phyloP scores from a whole-genome alignment of 30 jellyfish, hydroid and myxozoan genomes.

The Rhopilema esculentum region DNA sequence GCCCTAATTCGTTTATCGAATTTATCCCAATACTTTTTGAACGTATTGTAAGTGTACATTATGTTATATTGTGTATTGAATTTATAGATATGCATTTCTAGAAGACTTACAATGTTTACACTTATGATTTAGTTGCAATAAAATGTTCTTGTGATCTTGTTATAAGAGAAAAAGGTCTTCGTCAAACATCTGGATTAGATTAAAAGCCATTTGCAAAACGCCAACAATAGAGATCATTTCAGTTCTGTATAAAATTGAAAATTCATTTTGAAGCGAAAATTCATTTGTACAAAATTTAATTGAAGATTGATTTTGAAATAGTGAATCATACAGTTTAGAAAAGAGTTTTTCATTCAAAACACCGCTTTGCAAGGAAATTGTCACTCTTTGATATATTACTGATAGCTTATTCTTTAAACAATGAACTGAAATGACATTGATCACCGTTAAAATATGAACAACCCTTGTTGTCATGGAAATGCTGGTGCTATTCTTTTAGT shows the following conservation, averaged over 20 bases:
- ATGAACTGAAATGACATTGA: not conserved
- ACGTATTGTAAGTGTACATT: too few relatives aligned
- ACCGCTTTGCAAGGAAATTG: not conserved
- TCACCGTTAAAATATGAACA: not conserved
- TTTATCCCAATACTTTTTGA: too few relatives aligned
- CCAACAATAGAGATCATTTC: not conserved
- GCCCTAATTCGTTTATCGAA: too few relatives aligned
- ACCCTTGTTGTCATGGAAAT: conserved; percentile 30
- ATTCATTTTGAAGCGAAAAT: too few relatives aligned
- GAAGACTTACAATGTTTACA: not conserved
- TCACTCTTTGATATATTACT: not conserved
- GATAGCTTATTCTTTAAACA: not conserved
- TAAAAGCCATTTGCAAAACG: not conserved
- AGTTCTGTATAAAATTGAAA: not conserved
- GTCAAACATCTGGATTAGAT: not conserved
- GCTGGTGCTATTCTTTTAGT: conserved; percentile 51
- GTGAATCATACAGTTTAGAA: too few relatives aligned
- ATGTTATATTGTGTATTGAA: not conserved
- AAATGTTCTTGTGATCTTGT: not conserved
- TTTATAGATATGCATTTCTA: not conserved
- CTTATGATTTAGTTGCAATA: not conserved
- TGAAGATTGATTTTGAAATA: too few relatives aligned
- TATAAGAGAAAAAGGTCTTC: not conserved
- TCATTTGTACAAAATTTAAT: too few relatives aligned
- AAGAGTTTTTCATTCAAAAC: not conserved